Evolutionary conservation across 2,113 vertebrate genomes (phyloP).

Genomic region (Ceuthmochares aereus): DNA sequence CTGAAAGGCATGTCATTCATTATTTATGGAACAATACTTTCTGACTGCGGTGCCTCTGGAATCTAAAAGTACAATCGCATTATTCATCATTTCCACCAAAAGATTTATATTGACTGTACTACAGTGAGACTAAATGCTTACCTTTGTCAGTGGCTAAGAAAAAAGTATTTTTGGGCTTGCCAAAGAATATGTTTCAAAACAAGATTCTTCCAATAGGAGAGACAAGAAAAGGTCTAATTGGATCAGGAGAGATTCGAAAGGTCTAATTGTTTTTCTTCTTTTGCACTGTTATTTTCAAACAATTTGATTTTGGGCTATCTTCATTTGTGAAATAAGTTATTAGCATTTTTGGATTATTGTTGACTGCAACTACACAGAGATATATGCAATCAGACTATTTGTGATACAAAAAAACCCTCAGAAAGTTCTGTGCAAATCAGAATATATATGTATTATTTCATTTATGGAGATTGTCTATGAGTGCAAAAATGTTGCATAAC

Average conservation of each 20-base stretch:
- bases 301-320: not conserved
- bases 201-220: not conserved
- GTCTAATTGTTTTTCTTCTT: not conserved
- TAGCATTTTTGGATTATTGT: not conserved
- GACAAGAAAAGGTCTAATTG: not conserved
- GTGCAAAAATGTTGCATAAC: not conserved
- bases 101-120: not conserved
- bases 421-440: not conserved
- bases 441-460: not conserved
- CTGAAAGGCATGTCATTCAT: not conserved
- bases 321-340: not conserved
- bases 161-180: not conserved
- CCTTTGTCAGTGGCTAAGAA: not conserved
- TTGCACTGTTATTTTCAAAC: not conserved
- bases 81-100: not conserved
- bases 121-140: not conserved
- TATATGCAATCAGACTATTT: not conserved
- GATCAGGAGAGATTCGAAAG: not conserved
- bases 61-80: not conserved
- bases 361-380: not conserved
- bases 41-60: not conserved
- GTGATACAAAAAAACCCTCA: not conserved
- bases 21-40: conserved; percentile 9
- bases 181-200: not conserved
- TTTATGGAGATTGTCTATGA: not conserved